Conservation (phyloP, 2,113 vertebrate genomes). For the Daphoenositta chrysoptera region DNA sequence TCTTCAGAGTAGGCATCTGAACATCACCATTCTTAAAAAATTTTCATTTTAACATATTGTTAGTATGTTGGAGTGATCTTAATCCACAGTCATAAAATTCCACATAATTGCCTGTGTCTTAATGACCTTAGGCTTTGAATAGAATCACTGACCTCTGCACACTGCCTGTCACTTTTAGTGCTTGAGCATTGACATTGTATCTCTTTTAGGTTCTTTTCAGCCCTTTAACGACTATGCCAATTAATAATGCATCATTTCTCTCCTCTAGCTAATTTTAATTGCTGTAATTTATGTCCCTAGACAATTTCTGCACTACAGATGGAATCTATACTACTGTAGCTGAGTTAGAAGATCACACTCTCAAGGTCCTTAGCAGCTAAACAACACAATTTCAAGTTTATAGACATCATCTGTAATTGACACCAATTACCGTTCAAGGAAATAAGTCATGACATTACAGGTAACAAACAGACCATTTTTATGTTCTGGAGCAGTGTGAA, state of each 20-base stretch:
- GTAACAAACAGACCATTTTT: conserved; percentile 7
- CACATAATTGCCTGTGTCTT: conserved; percentile 38
- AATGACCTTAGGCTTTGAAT: conserved; percentile 65
- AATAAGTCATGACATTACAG: not conserved
- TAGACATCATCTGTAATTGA: not conserved
- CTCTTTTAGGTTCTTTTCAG: conserved; percentile 64
- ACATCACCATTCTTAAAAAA: not conserved
- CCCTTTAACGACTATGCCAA: conserved; percentile 75
- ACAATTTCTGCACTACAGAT: conserved; percentile 42
- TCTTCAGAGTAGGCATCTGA: not conserved
- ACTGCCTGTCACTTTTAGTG: conserved; percentile 55
- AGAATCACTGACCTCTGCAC: not conserved
- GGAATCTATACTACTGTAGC: conserved; percentile 51
- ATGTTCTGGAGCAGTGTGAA: not conserved
- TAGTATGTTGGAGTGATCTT: not conserved
- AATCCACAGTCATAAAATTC: conserved; percentile 20
- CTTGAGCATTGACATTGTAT: conserved; percentile 73
- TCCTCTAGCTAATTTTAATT: conserved; percentile 69
- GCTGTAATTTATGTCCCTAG: conserved; percentile 69
- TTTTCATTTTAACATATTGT: not conserved
- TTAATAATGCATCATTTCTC: conserved; percentile 74
- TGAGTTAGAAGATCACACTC: conserved; percentile 20
- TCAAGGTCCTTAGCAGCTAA: conserved; percentile 52
- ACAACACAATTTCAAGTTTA: conserved; percentile 43
- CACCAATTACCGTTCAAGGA: conserved; percentile 22